Conservation (phyloP, 2,888 invertebrate species). For the Neoaliturus tenellus region DNA sequence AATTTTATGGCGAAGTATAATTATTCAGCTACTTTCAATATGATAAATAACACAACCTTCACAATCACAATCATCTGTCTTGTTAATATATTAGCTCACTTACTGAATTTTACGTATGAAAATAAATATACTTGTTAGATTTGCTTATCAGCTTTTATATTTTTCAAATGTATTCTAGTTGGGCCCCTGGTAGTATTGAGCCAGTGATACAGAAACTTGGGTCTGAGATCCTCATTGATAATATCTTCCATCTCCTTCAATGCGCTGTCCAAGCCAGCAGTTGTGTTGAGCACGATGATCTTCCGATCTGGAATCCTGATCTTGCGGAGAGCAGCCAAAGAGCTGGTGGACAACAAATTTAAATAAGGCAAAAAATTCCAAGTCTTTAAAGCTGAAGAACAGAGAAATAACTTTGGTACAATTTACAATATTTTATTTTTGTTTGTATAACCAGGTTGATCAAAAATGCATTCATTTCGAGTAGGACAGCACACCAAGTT, state of each 20-base stretch:
- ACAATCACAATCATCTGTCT: too few relatives aligned
- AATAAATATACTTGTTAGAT: conserved; percentile 13
- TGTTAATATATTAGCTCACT: neutral
- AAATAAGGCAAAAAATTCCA: too few relatives aligned
- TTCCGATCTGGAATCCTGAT: neutral
- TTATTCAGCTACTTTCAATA: too few relatives aligned
- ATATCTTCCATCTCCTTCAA: neutral
- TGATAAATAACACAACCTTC: too few relatives aligned
- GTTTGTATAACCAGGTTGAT: too few relatives aligned
- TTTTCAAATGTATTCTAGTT: neutral
- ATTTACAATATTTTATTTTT: too few relatives aligned
- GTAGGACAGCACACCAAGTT: too few relatives aligned
- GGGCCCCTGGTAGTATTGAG: conserved; percentile 9
- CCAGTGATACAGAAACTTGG: neutral
- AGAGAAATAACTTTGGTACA: too few relatives aligned
- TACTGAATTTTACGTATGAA: neutral
- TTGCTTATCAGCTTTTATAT: conserved; percentile 24
- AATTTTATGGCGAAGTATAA: too few relatives aligned
- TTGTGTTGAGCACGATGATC: conserved; percentile 1
- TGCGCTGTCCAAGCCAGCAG: neutral
- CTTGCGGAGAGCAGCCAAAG: neutral
- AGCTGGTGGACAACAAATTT: neutral
- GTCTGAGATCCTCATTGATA: neutral
- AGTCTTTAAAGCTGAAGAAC: too few relatives aligned
- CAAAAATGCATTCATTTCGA: too few relatives aligned